Evolutionary conservation across 2,888 invertebrate species (phyloP).

Genomic region (Leptarthrus brevirostris): DNA sequence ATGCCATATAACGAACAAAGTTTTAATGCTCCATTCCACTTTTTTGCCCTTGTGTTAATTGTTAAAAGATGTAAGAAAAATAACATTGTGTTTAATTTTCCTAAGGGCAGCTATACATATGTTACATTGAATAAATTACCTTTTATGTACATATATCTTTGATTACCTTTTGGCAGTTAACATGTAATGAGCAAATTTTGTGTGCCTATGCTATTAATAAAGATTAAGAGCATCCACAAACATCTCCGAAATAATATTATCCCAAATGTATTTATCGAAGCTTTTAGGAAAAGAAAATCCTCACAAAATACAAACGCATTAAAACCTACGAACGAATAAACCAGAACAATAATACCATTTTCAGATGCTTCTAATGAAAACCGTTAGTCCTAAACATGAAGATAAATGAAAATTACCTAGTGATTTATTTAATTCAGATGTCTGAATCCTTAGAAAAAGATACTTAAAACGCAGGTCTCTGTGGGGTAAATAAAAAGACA

Average conservation of each 20-base stretch:
- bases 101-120: too few species aligned
- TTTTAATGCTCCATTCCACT: too few species aligned
- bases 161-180: too few species aligned
- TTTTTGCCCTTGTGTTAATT: too few species aligned
- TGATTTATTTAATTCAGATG: constrained; percentile 3
- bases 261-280: too few species aligned
- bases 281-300: not conserved
- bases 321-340: not conserved
- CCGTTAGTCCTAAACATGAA: not conserved
- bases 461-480: not conserved
- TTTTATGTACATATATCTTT: too few species aligned
- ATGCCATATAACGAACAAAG: too few species aligned
- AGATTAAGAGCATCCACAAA: too few species aligned
- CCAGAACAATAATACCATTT: not conserved
- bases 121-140: too few species aligned
- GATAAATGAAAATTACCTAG: constrained; percentile 4
- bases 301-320: not conserved
- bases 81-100: too few species aligned
- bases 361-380: not conserved
- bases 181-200: not conserved
- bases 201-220: not conserved
- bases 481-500: too few species aligned
- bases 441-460: not conserved
- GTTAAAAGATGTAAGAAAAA: too few species aligned
- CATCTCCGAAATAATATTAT: not conserved